phyloP scores from a whole-genome alignment of 2,888 invertebrate genomes.

The Pherbina coryleti region DNA sequence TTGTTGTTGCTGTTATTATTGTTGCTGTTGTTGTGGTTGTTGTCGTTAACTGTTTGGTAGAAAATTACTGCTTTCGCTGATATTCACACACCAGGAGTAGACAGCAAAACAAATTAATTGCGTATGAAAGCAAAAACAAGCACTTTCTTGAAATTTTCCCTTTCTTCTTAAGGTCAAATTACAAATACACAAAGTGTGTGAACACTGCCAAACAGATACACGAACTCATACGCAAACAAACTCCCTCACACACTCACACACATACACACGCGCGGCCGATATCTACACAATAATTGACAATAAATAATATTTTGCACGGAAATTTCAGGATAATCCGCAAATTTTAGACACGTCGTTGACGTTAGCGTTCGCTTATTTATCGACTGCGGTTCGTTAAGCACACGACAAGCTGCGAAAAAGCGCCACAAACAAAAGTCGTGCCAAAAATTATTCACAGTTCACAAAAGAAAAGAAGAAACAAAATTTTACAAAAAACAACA shows the following conservation, averaged over 20 bases:
- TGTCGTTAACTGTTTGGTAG: not conserved
- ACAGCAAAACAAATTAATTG: conserved; percentile 4
- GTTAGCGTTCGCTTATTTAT: not conserved
- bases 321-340: not conserved
- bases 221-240: not conserved
- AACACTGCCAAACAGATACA: not conserved
- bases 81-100: not conserved
- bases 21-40: not conserved
- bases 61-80: not conserved
- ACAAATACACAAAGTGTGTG: no score
- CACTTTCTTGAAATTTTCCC: not conserved
- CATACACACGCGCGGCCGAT: not conserved
- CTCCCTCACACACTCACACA: not conserved
- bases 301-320: not conserved
- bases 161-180: not conserved
- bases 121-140: not conserved
- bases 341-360: not conserved
- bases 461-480: not conserved
- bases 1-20: conserved; percentile 5
- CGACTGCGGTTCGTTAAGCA: no score
- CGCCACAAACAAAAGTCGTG: not conserved
- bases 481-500: not conserved
- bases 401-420: not conserved
- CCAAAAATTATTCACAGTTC: no score
- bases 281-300: conserved; percentile 13